Conservation (phyloP, 2,113 vertebrate species). For the Triplophysa rosa region DNA sequence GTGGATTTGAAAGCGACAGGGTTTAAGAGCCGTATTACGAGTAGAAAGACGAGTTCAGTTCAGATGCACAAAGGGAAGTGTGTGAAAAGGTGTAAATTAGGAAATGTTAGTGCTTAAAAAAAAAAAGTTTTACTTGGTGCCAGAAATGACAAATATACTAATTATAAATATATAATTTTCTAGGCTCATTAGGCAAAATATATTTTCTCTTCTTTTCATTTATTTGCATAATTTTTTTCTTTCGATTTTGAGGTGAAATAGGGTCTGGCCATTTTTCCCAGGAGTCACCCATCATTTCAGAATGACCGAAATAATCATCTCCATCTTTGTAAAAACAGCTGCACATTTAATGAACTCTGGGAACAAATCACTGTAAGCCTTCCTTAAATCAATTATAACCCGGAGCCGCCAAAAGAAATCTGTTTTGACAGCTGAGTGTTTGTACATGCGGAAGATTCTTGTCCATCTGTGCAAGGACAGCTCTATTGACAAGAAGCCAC, state of each 20-base stretch:
- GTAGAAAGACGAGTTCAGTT: background rate
- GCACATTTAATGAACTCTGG: conserved; percentile 21
- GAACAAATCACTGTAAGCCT: conserved; percentile 33
- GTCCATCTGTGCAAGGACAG: conserved; percentile 46
- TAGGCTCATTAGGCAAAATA: background rate
- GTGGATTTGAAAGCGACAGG: conserved; percentile 6
- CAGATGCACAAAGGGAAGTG: background rate
- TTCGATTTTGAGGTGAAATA: background rate
- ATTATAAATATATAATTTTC: too few species aligned
- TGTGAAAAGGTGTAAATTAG: background rate
- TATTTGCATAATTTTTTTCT: background rate
- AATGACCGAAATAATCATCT: background rate
- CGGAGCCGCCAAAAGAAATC: conserved; percentile 31
- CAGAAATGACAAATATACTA: too few species aligned
- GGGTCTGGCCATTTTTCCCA: background rate
- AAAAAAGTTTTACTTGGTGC: too few species aligned
- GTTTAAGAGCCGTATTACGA: conserved; percentile 22
- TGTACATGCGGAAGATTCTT: conserved; percentile 44
- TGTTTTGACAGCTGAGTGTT: conserved; percentile 53
- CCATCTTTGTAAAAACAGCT: background rate
- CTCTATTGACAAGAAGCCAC: conserved; percentile 42
- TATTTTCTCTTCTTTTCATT: background rate
- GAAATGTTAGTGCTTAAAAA: background rate
- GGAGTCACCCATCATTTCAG: background rate
- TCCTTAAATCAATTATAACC: conserved; percentile 44